A percentile compares a stretch with the other conserved stretches of the same genome.
phyloP scores from a whole-genome alignment of 1,140 invertebrate genomes.

The Lepidurus arcticus region DNA sequence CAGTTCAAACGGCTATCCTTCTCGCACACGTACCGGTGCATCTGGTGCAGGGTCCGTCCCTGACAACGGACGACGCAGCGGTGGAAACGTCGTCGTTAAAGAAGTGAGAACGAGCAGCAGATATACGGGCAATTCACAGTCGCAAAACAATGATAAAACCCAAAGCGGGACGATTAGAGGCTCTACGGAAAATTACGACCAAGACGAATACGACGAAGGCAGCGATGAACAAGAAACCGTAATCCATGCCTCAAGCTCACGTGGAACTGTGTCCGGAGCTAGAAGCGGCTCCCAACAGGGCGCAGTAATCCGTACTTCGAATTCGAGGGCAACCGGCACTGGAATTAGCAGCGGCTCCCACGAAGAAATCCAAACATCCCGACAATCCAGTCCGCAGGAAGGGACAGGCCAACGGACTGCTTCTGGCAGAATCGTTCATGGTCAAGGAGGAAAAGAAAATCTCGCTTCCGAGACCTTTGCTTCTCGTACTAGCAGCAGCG shows the following conservation, averaged over 20 bases:
- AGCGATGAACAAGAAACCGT: not conserved
- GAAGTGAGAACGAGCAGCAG: slow-evolving; percentile 25
- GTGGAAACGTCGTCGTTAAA: not conserved
- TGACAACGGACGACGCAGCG: slow-evolving; percentile 7
- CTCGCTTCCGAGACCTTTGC: not conserved
- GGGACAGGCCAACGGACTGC: not conserved
- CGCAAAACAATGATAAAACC: not conserved
- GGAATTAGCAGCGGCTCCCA: not conserved
- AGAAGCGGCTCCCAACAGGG: not conserved
- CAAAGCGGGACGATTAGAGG: not conserved
- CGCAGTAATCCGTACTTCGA: not conserved
- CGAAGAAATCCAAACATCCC: slow-evolving; percentile 1
- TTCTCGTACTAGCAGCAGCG: not conserved
- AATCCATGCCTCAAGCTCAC: not conserved
- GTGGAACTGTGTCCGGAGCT: not conserved
- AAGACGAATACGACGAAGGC: slow-evolving; percentile 27
- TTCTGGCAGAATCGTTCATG: slow-evolving; percentile 1
- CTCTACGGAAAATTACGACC: slow-evolving; percentile 7
- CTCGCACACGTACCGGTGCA: not conserved
- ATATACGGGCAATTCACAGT: not conserved
- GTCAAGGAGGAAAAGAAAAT: not conserved
- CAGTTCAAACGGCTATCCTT: not conserved
- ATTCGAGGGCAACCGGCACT: not conserved
- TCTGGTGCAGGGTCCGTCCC: not conserved
- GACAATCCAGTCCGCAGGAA: not conserved